Evolutionary conservation across 2,888 invertebrate species (phyloP), one percentile per base, ranked within the genome.

Genomic region (Salpingus planirostris): DNA sequence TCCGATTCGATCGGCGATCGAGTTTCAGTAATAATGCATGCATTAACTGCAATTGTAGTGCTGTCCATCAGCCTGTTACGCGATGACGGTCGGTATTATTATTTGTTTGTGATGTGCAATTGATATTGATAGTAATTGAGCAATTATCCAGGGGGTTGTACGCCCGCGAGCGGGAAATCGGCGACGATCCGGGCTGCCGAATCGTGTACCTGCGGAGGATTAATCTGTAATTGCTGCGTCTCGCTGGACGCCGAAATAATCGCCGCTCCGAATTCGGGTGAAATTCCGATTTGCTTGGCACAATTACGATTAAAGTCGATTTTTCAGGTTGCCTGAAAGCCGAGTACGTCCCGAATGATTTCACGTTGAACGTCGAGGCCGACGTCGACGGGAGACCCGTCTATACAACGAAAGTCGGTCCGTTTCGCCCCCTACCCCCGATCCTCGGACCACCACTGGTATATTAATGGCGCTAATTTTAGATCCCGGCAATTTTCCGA

Each of bases 401-500:
- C 15, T 31, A 32, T 12, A 21, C 12, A 11, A 36, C 31, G 6
- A 36, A 36, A 31, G 31, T 36, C 24, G 28, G 36, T 36, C 13
- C 8, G 10, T 23, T 5, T 29, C 7, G 3, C 8, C n/a, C n/a
- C n/a, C n/a, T n/a, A n/a, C n/a, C n/a, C n/a, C n/a, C n/a, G n/a
- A n/a, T n/a, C n/a, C n/a, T n/a, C n/a, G n/a, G n/a, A n/a, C n/a
- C n/a, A n/a, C n/a, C n/a, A n/a, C n/a, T n/a, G n/a, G n/a, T n/a
- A n/a, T n/a, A n/a, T n/a, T n/a, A n/a, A n/a, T n/a, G n/a, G n/a
- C n/a, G n/a, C n/a, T n/a, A 18, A 13, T 36, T 36, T 13, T 32
- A 36, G 36, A 29, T 26, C 27, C 33, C 18, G 29, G 38, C 13
- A 37, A 38, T 30, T 33, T 38, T 27, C 38, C 38, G 21, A 33